phyloP scores from a whole-genome alignment of 2,797 vertebrate genomes.

The Phylloscopus collybita region DNA sequence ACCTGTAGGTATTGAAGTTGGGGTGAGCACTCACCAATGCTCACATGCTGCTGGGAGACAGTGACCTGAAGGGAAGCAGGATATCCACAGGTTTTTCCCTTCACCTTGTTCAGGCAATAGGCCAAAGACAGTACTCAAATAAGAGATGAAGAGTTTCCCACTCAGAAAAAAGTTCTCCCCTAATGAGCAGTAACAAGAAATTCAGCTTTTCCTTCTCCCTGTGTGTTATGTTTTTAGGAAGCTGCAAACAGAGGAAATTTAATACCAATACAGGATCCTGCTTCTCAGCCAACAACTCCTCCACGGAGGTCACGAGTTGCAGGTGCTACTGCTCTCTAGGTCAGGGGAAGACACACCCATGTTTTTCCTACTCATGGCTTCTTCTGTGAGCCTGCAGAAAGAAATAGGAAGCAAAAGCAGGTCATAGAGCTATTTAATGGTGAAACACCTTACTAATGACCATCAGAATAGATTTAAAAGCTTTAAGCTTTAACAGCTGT shows the following conservation, averaged over 20 bases:
- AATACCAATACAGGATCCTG: not conserved
- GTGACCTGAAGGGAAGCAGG: not conserved
- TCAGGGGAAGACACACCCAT: not conserved
- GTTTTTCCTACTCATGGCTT: not conserved
- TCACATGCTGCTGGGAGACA: not conserved
- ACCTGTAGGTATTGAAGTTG: not conserved
- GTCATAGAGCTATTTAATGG: not conserved
- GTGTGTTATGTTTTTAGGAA: accelerated
- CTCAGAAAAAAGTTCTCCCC: not conserved
- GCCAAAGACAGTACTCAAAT: not conserved
- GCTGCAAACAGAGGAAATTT: not conserved
- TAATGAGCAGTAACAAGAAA: not conserved
- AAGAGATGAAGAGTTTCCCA: not conserved
- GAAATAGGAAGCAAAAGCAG: not conserved
- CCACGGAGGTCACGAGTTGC: not conserved
- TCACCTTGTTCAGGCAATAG: not conserved
- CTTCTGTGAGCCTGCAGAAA: not conserved
- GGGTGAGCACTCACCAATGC: not conserved
- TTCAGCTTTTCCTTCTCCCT: not conserved
- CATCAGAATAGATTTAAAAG: not conserved
- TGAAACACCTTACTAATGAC: not conserved
- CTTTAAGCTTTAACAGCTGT: not conserved
- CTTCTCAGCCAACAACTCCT: not conserved
- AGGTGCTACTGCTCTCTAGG: not conserved
- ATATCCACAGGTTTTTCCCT: not conserved